Conservation (phyloP, 1,140 invertebrate species). For the Temnothorax curvispinosus region DNA sequence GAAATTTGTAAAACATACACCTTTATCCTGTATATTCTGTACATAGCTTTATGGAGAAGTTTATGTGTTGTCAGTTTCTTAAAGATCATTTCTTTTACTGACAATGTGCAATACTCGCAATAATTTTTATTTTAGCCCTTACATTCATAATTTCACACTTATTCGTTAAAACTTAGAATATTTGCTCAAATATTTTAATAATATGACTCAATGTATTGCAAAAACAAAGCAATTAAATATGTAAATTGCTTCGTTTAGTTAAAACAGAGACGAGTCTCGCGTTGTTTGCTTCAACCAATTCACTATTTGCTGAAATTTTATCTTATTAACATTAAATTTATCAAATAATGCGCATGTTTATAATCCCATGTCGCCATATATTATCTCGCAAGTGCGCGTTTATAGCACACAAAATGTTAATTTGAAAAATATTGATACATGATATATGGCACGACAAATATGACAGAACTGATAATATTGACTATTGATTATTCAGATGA, state of each 20-base stretch:
- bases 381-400: not conserved
- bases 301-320: not conserved
- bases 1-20: not conserved
- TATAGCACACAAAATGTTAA: not conserved
- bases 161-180: not conserved
- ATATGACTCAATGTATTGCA: not conserved
- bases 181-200: not conserved
- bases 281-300: not conserved
- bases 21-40: not conserved
- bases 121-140: conserved; percentile 14
- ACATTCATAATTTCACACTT: not conserved
- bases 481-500: not conserved
- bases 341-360: not conserved
- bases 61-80: not conserved
- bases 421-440: not conserved
- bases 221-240: not conserved
- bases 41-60: not conserved
- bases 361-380: not conserved
- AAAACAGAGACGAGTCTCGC: not conserved
- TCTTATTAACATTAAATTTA: conserved; percentile 4
- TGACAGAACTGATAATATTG: not conserved
- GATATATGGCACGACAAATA: not conserved
- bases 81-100: not conserved
- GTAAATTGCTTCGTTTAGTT: not conserved
- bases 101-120: not conserved